Base-by-base conservation (phyloP, 1,140 invertebrate species). In the Drosophila funebris region DNA sequence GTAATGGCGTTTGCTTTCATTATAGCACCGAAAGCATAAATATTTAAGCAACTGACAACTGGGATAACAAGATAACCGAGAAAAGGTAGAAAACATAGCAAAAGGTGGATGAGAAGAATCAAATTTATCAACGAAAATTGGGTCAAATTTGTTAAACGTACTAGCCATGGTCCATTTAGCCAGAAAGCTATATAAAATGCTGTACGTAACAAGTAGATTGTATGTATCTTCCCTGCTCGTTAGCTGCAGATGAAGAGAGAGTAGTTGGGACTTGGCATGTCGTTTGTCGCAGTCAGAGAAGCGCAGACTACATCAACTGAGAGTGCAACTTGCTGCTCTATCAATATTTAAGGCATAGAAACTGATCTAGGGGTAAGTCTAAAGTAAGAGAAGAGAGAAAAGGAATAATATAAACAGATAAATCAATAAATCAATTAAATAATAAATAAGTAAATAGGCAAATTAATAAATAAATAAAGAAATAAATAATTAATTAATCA, bases 11-110 rank as follows among this genome's bases (percentile, higher is more conserved):
- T 87, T 87, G 82, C 75, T 82, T 78, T 88, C 74, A 87, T 87
- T 85, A 87, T 74, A 84, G 76, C 76, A 72, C 80, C 46, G 72
- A 54, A 61, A 70, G 78, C 79, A 88, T 87, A 87, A 89, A 87
- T 87, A 87, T 87, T 87, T 88, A 89, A 87, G 61, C 78, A 88
- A 88, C 83, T 83, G 78, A 82, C 84, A 79, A 83, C 52, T 79
- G 75, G 81, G 83, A 73, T 82, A 87, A 87, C 83, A 82, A 87
- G 81, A 73, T 84, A 85, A 60, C 54, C 53, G 66, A 64, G 43
- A 63, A 66, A 84, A 50, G 74, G 61, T 76, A 5, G 44, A 14
- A 16, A 24, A 22, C 39, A 33, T 2, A 20, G 31, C 31, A 46
- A 27, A 18, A 50, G 18, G 27, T 27, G 58, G 18, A 31, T 13